Conservation (phyloP, 2,797 vertebrate species). For the Masticophis lateralis region DNA sequence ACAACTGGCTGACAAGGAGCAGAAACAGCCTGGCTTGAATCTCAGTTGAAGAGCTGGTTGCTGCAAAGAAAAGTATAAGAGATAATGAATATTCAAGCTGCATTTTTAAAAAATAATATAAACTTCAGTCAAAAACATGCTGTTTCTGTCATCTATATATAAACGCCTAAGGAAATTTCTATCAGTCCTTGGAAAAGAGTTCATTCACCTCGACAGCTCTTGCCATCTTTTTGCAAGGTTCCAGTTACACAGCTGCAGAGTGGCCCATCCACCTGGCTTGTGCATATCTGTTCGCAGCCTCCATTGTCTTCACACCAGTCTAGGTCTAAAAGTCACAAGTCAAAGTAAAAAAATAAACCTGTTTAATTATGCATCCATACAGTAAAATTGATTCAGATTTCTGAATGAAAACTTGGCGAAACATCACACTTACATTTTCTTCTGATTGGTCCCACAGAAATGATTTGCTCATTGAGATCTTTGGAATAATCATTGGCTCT, state of each 20-base stretch:
- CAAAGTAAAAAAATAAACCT: not conserved
- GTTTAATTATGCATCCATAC: not conserved
- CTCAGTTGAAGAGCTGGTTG: constrained; percentile 70
- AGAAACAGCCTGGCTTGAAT: constrained; percentile 52
- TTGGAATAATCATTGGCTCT: constrained; percentile 76
- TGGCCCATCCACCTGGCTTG: constrained; percentile 79
- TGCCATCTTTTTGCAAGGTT: constrained; percentile 87
- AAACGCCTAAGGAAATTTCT: not conserved
- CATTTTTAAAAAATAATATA: not conserved
- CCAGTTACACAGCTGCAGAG: constrained; percentile 95
- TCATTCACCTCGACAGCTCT: constrained; percentile 85
- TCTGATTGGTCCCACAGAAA: constrained; percentile 92
- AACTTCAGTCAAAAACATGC: not conserved
- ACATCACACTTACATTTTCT: constrained; percentile 79
- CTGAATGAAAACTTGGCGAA: not conserved
- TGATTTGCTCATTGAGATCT: constrained; percentile 87
- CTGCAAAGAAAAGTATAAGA: constrained; percentile 55
- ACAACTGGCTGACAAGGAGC: constrained; percentile 67
- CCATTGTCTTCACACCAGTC: constrained; percentile 94
- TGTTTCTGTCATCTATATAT: not conserved
- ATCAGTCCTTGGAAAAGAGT: fast-evolving
- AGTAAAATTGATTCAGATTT: not conserved
- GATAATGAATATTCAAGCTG: not conserved
- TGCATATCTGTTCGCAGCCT: constrained; percentile 96
- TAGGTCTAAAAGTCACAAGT: constrained; percentile 69